Evolutionary conservation across 2,888 invertebrate genomes (phyloP).

Genomic region (Hypomecis atomaria): DNA sequence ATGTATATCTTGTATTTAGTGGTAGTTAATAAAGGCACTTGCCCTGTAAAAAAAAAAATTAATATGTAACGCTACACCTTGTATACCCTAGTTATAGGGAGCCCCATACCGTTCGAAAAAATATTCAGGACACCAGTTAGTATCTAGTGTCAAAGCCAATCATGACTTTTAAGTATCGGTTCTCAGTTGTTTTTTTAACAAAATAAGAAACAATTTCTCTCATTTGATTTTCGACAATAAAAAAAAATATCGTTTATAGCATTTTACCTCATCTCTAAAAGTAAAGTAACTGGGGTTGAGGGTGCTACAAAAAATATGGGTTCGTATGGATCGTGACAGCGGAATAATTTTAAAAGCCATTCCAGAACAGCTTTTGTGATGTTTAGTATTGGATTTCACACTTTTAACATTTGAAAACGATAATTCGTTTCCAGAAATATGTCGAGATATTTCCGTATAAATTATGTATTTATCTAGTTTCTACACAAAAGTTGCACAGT

Average conservation of each 20-base stretch:
- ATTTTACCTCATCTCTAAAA: slow-evolving; percentile 53
- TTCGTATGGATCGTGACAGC: slow-evolving; percentile 67
- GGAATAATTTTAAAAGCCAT: slow-evolving; percentile 67
- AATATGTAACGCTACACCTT: no score
- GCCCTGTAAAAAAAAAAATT: no score
- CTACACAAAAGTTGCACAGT: neutral
- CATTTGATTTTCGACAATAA: neutral
- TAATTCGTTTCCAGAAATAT: slow-evolving; percentile 71
- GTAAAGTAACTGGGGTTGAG: slow-evolving; percentile 74
- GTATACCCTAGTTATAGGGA: no score
- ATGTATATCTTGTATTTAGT: no score
- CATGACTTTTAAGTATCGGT: no score
- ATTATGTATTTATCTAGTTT: neutral
- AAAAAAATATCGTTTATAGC: slow-evolving; percentile 19
- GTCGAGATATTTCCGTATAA: slow-evolving; percentile 22
- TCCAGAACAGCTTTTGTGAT: slow-evolving; percentile 64
- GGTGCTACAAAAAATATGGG: slow-evolving; percentile 73
- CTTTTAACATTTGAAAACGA: slow-evolving; percentile 58
- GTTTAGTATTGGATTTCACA: slow-evolving; percentile 75
- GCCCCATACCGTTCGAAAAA: no score
- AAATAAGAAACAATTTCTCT: neutral
- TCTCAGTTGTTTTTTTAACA: no score
- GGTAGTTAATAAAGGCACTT: no score
- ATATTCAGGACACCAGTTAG: no score
- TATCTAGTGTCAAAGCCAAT: no score